A percentile compares a stretch with the other conserved stretches of the same genome.
Evolutionary conservation across 2,797 vertebrate species (phyloP).

Genomic region (Ctenopoma kingsleyae): DNA sequence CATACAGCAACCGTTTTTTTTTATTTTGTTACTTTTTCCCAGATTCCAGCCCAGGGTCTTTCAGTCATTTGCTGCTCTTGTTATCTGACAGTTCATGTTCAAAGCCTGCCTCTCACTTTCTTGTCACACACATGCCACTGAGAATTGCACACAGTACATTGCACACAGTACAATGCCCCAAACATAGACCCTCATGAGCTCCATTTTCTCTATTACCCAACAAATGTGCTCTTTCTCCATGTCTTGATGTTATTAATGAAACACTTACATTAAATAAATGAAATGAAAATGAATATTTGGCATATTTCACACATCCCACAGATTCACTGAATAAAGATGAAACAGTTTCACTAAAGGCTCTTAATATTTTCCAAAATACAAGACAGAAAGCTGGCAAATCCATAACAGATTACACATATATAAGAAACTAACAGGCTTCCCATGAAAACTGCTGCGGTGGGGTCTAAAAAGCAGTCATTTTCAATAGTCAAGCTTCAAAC

Average conservation of each 20-base stretch:
- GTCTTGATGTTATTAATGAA: not conserved
- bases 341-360: not conserved
- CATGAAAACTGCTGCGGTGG: not conserved
- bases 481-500: constrained; percentile 9
- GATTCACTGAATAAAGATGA: not conserved
- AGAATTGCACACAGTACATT: constrained; percentile 8
- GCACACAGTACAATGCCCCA: not conserved
- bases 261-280: not conserved
- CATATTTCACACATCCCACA: not conserved
- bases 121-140: constrained; percentile 1
- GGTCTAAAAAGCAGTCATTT: not conserved
- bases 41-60: not conserved
- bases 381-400: not conserved
- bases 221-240: not conserved
- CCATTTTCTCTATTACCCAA: too few species aligned
- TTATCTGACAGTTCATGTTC: constrained; percentile 8
- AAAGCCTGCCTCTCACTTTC: not conserved
- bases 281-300: not conserved
- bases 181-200: not conserved
- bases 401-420: not conserved
- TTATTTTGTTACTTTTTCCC: not conserved
- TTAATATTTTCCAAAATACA: not conserved
- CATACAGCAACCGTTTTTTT: not conserved
- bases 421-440: not conserved
- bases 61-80: not conserved